Percentiles rank a stretch among this genome's conserved stretches.
Evolutionary conservation across 2,797 vertebrate species (phyloP).

Genomic region (Lerista edwardsae): DNA sequence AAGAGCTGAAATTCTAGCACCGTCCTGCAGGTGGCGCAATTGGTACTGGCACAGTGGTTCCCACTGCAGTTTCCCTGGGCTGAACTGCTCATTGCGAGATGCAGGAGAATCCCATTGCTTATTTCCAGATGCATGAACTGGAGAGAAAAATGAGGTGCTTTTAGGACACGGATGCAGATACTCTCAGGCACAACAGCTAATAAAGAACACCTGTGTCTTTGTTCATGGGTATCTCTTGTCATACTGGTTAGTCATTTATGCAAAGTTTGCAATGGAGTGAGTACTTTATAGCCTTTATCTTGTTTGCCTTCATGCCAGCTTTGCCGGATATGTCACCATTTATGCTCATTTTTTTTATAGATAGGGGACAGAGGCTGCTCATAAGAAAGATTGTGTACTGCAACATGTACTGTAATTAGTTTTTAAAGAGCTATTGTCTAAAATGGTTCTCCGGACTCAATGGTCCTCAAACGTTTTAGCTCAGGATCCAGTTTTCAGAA

Average conservation of each 20-base stretch:
- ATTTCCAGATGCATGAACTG: constrained; percentile 71
- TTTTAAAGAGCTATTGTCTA: too few relatives aligned
- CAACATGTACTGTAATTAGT: too few relatives aligned
- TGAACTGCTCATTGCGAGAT: constrained; percentile 50
- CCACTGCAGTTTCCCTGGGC: constrained; percentile 72
- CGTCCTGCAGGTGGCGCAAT: constrained; percentile 81
- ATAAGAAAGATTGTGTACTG: neutral
- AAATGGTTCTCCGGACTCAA: too few relatives aligned
- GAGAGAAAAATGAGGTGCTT: constrained; percentile 33
- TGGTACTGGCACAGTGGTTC: constrained; percentile 82
- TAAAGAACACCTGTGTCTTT: neutral
- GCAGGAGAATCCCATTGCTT: constrained; percentile 78
- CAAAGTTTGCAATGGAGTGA: neutral
- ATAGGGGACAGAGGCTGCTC: neutral
- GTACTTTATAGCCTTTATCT: neutral
- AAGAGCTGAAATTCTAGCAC: constrained; percentile 75
- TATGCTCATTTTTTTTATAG: neutral
- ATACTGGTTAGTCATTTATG: neutral
- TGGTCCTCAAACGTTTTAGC: too few relatives aligned
- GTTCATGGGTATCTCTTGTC: neutral
- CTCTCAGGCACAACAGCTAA: neutral
- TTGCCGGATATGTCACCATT: too few relatives aligned
- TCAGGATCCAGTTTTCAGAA: too few relatives aligned
- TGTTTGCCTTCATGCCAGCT: neutral
- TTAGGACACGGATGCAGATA: neutral